These are phyloP conservation scores for Cyprinus carpio DNA, from an alignment of 2,113 vertebrate species.

Conservation along the genomic window DNA sequence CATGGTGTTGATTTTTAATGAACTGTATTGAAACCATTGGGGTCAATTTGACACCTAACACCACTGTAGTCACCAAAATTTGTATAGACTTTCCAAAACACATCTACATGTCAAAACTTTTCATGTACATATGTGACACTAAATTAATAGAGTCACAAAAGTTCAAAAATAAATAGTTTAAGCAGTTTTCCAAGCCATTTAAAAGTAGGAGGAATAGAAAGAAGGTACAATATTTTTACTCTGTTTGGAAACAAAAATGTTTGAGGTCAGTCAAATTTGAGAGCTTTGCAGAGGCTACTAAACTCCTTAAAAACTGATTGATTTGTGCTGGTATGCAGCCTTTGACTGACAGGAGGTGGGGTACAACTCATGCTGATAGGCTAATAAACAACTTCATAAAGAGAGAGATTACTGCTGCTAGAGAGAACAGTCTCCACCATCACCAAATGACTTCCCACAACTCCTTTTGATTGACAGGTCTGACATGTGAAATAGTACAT, in stretches of 20 bases:
- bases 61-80: not conserved
- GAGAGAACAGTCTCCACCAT: constrained; percentile 27
- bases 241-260: not conserved
- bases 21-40: not conserved
- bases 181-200: not conserved
- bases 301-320: not conserved
- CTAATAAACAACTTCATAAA: constrained; percentile 77
- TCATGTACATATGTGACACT: not conserved
- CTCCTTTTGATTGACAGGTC: constrained; percentile 97
- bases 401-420: constrained; percentile 17
- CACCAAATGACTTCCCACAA: constrained; percentile 85
- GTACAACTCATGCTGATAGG: constrained; percentile 84
- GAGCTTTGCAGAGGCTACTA: not conserved
- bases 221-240: not conserved
- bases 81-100: not conserved
- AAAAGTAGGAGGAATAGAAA: not conserved
- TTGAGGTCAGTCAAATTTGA: constrained; percentile 3
- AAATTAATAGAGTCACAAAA: not conserved
- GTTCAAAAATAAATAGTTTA: not conserved
- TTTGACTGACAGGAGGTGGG: constrained; percentile 31
- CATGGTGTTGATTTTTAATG: not conserved
- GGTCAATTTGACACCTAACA: not conserved
- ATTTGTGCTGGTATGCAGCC: constrained; percentile 20
- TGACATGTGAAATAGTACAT: constrained; percentile 99
- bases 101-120: not conserved